These are phyloP conservation scores for Lepidurus couesii DNA, from an alignment of 1,140 invertebrate species.

Conservation along the genomic window DNA sequence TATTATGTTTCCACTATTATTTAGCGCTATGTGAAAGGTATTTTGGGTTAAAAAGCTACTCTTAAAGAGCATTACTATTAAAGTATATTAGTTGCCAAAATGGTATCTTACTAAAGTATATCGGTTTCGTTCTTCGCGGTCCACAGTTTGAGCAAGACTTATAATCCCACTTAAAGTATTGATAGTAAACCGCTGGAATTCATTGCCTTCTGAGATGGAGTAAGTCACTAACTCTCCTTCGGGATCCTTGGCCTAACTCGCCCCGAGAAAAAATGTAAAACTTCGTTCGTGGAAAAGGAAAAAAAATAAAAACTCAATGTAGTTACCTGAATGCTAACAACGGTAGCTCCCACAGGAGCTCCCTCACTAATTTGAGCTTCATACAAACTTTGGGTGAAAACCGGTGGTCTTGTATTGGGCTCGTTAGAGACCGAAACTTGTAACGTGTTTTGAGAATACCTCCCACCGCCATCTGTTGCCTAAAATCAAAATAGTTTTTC, in stretches of 20 bases:
- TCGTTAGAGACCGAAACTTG: conserved; percentile 73
- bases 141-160: conserved; percentile 71
- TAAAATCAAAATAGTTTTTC: conserved; percentile 36
- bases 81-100: not conserved
- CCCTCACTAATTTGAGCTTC: conserved; percentile 82
- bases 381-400: conserved; percentile 70
- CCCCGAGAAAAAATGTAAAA: conserved; percentile 29
- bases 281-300: conserved; percentile 1
- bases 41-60: no score
- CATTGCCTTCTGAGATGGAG: conserved; percentile 76
- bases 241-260: conserved; percentile 67
- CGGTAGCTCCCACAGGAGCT: conserved; percentile 74
- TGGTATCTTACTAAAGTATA: conserved; percentile 65
- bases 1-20: not conserved
- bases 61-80: no score
- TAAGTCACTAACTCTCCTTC: conserved; percentile 81
- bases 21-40: not conserved
- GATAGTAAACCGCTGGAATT: conserved; percentile 74
- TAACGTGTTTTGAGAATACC: conserved; percentile 64
- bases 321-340: conserved; percentile 59
- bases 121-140: conserved; percentile 75
- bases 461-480: conserved; percentile 49
- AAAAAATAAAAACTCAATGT: conserved; percentile 27
- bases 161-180: conserved; percentile 73
- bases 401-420: conserved; percentile 75